Evolutionary conservation across 2,888 invertebrate species (phyloP).

Genomic region (Glyphotaelius pellucidus): DNA sequence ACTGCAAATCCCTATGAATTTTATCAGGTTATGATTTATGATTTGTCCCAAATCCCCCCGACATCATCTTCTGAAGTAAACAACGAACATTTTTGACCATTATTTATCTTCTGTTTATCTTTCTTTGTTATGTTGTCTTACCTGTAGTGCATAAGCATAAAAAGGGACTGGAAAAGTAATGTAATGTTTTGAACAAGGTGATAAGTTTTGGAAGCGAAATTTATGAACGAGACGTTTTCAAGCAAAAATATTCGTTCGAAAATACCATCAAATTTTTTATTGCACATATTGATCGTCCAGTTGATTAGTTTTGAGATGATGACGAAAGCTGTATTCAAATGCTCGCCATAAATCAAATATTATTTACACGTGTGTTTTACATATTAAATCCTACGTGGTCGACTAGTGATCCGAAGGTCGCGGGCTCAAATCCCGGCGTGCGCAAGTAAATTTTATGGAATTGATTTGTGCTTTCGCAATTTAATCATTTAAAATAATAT

Average conservation of each 20-base stretch:
- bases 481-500: too few species aligned
- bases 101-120: not conserved
- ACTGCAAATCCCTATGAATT: not conserved
- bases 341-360: too few species aligned
- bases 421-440: too few species aligned
- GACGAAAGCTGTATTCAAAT: too few species aligned
- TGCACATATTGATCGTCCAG: too few species aligned
- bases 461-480: too few species aligned
- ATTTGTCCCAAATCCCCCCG: not conserved
- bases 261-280: too few species aligned
- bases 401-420: too few species aligned
- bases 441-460: too few species aligned
- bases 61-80: not conserved
- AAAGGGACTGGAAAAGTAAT: not conserved
- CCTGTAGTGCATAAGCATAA: not conserved
- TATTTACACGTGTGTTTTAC: too few species aligned
- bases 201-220: not conserved
- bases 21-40: not conserved
- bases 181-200: not conserved
- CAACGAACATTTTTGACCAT: not conserved
- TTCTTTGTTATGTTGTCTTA: not conserved
- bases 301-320: too few species aligned
- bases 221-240: not conserved
- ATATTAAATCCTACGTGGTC: too few species aligned
- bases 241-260: not conserved